A percentile compares a stretch with the other conserved stretches of the same genome.
Conservation (phyloP, 2,888 invertebrate species). For the Meghimatium bilineatum region DNA sequence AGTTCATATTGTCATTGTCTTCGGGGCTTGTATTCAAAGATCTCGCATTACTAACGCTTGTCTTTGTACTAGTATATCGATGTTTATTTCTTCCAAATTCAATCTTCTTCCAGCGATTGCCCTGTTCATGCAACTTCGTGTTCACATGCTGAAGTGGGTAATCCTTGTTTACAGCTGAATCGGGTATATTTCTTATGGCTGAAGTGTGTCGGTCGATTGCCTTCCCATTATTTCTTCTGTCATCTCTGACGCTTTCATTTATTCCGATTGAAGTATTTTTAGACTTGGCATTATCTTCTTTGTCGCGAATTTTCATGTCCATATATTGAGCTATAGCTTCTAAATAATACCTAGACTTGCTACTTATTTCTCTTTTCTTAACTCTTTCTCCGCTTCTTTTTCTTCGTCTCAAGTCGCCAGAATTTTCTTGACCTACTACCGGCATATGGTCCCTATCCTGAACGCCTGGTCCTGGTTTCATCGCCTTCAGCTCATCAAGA, state of each 20-base stretch:
- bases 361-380: not conserved
- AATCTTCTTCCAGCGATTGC: not conserved
- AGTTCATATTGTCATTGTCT: not conserved
- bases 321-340: not conserved
- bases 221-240: not conserved
- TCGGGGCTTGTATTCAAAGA: too few species aligned
- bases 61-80: not conserved
- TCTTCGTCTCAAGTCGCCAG: slow-evolving; percentile 12
- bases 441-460: slow-evolving; percentile 34
- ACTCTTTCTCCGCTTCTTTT: not conserved
- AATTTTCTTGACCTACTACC: not conserved
- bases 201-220: not conserved
- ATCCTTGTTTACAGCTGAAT: not conserved
- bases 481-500: slow-evolving; percentile 30
- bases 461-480: slow-evolving; percentile 40
- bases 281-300: not conserved
- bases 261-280: not conserved
- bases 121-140: not conserved
- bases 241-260: not conserved
- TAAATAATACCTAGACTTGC: not conserved
- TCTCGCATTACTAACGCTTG: too few species aligned
- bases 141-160: not conserved
- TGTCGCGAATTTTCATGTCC: not conserved
- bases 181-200: not conserved
- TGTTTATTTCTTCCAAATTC: not conserved